Evolutionary conservation across 2,888 invertebrate species (phyloP), one percentile per base, ranked within the genome.

Genomic region (Conomelus anceps): DNA sequence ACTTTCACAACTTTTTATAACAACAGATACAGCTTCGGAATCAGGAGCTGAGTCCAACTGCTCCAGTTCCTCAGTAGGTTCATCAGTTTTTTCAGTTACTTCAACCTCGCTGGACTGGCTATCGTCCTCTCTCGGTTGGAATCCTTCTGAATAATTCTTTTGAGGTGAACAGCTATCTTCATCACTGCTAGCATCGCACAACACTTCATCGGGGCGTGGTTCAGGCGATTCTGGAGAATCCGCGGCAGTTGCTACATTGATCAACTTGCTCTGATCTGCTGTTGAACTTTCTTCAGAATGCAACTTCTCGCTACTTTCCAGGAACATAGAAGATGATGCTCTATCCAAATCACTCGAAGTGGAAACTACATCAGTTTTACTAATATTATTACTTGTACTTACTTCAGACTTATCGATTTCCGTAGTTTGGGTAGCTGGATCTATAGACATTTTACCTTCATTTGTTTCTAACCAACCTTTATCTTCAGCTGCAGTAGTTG

Each of bases 11-110:
- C n/a, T 63, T 63, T n/a, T 63, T 63, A 63, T 89, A 89, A 92
- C 92, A 63, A 90, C 90, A 85, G 91, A 88, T 89, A 91, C 88
- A 90, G 92, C 92, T 88, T 92, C 92, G 20, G 88, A 89, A 89
- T 89, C 89, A 88, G 87, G 85, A 22, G 89, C 20, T 84, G 86
- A 88, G 87, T 90, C 90, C 87, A 63, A 87, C 88, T 88, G 41
- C 23, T 88, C 63, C 23, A 22, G 7, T 22, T 89, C 89, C 20
- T 41, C 88, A 17, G 87, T 63, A 23, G 26, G 7, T 22, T 89
- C 89, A 63, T 41, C 88, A 17, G 87, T 63, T 26, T 84, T 88
- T 87, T 88, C 88, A 41, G 88, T 86, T 22, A 24, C 89, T 24
- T 34, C 89, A 84, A 87, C 87, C 11, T 89, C 87, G 34, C 87